Evolutionary conservation across 1,140 invertebrate genomes (phyloP).

Genomic region (Agraylea sexmaculata): DNA sequence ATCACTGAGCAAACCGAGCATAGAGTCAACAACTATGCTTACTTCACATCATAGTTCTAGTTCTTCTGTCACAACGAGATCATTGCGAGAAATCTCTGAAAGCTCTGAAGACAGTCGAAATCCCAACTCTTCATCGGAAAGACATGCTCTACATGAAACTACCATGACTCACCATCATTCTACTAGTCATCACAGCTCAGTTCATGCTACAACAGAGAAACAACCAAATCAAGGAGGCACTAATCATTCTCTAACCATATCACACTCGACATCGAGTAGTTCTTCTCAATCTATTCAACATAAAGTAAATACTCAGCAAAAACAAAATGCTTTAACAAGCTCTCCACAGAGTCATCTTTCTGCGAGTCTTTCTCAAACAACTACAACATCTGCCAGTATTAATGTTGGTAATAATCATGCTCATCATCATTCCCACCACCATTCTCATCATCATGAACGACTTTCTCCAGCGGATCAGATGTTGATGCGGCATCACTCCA

Average conservation of each 20-base stretch:
- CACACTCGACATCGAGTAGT: constrained; percentile 51
- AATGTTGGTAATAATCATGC: constrained; percentile 38
- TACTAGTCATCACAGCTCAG: constrained; percentile 48
- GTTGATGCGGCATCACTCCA: constrained; percentile 40
- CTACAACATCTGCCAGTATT: constrained; percentile 36
- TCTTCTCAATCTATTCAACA: constrained; percentile 47
- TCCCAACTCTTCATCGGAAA: constrained; percentile 35
- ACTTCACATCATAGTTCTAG: constrained; percentile 52
- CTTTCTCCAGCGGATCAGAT: constrained; percentile 41
- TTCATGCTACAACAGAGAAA: constrained; percentile 48
- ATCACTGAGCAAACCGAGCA: constrained; percentile 35
- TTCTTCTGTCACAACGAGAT: constrained; percentile 46
- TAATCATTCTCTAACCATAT: constrained; percentile 48
- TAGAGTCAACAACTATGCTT: constrained; percentile 57
- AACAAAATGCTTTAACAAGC: constrained; percentile 36
- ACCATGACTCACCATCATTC: constrained; percentile 50
- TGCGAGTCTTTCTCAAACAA: constrained; percentile 38
- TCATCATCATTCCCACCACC: constrained; percentile 45
- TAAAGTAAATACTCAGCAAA: constrained; percentile 44
- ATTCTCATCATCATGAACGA: constrained; percentile 41
- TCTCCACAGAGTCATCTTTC: constrained; percentile 41
- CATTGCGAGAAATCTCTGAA: constrained; percentile 45
- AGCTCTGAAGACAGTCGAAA: constrained; percentile 36
- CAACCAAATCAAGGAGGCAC: constrained; percentile 42
- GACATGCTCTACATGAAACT: constrained; percentile 46